Base-by-base conservation (phyloP, 2,797 vertebrate species). In the Melanogrammus aeglefinus region DNA sequence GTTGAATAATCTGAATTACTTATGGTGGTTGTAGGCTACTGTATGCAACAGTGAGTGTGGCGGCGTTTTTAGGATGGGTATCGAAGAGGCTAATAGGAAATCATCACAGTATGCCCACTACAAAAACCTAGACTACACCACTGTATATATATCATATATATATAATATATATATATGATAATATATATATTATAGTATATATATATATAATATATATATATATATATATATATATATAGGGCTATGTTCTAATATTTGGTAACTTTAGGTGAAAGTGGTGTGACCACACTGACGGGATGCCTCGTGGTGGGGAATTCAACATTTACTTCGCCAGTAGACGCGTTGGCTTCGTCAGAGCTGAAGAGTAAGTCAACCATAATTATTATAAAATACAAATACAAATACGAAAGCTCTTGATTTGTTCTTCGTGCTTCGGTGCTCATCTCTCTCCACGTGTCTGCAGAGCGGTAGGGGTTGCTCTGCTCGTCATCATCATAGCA, bases 381-480 rank as follows among this genome's bases (percentile, higher is more conserved):
- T 41, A 38, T 29, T 29, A 27, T 38, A 21, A n/a, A 18, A 6
- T 6, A 57, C n/a, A 24, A 63, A n/a, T n/a, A 24, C 1, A 63
- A 63, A n/a, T 63, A 63, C 18, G n/a, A 24, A 7, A 7, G 57
- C 57, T 63, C 57, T 63, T 63, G 3, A 44, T 63, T 74, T 27
- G n/a, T 27, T 44, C 33, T 21, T 73, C 29, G 31, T 73, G n/a
- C 4, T 6, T 35, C n/a, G 31, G 7, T 38, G 16, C 9, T 21
- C n/a, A 5, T 12, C 63, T 69, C 4, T 69, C 63, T 27, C 63
- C 82, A 18, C 47, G 47, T 57, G 3, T 79, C 44, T 27, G 83
- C 92, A 99, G 98, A 94, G 95, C 94, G 0, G 93, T 94, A 47
- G 96, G 96, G 2, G 95, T 99, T 79, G 94, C 93, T 81, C 88